A percentile compares a stretch with the other conserved stretches of the same genome.
phyloP scores from a whole-genome alignment of 2,888 invertebrate genomes.

The Antitype chi region DNA sequence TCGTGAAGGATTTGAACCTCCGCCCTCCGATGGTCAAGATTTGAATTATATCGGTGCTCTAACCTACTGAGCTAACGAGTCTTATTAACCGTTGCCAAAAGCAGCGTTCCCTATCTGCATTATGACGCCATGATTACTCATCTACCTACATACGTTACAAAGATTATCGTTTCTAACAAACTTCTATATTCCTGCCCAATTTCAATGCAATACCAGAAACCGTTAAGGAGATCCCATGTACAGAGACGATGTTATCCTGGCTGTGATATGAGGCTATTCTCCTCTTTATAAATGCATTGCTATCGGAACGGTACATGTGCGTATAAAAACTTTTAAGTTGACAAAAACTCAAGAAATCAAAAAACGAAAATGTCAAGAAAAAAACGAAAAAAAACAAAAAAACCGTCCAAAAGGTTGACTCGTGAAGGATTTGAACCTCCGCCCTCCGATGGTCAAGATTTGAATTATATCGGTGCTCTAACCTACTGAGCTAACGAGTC shows the following conservation, averaged over 20 bases:
- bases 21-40: conserved; percentile 1
- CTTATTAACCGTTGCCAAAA: accelerated
- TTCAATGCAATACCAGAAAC: not conserved
- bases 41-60: conserved; percentile 44
- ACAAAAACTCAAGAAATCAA: not conserved
- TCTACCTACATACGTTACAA: not conserved
- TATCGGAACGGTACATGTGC: not conserved
- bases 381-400: not conserved
- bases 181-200: not conserved
- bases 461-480: conserved; percentile 47
- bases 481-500: conserved; percentile 56
- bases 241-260: not conserved
- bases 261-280: not conserved
- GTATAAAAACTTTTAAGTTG: not conserved
- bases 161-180: not conserved
- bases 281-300: not conserved
- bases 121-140: conserved; percentile 26
- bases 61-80: conserved; percentile 56
- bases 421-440: conserved; percentile 39
- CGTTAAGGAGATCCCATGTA: not conserved
- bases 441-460: conserved; percentile 10
- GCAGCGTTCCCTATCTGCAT: not conserved
- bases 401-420: conserved; percentile 17
- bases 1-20: conserved; percentile 36
- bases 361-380: not conserved